A percentile compares a stretch with the other conserved stretches of the same genome.
These are phyloP conservation scores for Glomeris maerens DNA, from an alignment of 1,140 invertebrate genomes.

Conservation along the genomic window DNA sequence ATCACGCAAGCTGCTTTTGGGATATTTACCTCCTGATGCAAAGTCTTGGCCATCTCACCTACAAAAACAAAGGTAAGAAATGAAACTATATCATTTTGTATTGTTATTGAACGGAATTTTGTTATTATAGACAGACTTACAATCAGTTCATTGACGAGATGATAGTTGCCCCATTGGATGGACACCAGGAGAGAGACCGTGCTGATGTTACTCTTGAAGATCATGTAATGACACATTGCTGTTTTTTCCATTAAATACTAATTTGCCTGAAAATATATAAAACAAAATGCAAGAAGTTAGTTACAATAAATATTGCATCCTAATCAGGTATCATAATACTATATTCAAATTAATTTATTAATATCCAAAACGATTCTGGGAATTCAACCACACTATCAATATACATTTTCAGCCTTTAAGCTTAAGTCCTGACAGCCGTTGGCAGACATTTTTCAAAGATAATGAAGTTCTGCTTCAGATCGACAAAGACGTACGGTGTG, in stretches of 20 bases:
- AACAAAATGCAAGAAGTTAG: neutral
- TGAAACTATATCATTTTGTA: constrained; percentile 46
- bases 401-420: constrained; percentile 64
- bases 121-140: constrained; percentile 46
- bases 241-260: neutral
- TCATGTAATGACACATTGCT: constrained; percentile 26
- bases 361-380: constrained; percentile 9
- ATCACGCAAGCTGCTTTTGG: neutral
- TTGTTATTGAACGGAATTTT: constrained; percentile 8
- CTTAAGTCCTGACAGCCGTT: constrained; percentile 80
- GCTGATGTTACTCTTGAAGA: constrained; percentile 26
- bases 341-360: neutral
- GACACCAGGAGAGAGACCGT: neutral
- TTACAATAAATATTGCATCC: constrained; percentile 4
- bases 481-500: constrained; percentile 83
- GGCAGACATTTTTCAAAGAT: constrained; percentile 88
- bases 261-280: neutral
- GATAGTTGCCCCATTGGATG: constrained; percentile 23
- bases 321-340: neutral
- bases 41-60: neutral
- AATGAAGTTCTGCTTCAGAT: constrained; percentile 93
- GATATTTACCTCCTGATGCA: neutral
- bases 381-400: neutral
- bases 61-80: neutral
- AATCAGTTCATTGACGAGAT: constrained; percentile 63